Percentiles rank a stretch among this genome's conserved stretches.
Conservation (phyloP, 2,888 invertebrate species). For the Palloptera scutellata region DNA sequence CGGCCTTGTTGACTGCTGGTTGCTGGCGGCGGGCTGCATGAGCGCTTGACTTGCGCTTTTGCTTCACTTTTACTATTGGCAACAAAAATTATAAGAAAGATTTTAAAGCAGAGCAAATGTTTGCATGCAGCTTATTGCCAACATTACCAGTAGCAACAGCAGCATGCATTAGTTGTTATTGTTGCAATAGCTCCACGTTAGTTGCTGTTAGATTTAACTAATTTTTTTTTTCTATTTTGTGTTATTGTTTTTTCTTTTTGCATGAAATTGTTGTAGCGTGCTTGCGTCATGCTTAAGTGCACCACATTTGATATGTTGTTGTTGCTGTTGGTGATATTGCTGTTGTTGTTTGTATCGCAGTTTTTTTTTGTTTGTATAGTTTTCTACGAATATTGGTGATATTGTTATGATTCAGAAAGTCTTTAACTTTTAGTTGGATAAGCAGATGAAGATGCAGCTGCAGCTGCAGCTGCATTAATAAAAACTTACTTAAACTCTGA, state of each 20-base stretch:
- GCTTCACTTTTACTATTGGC: too few species aligned
- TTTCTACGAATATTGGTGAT: neutral
- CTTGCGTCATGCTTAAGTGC: slow-evolving; percentile 56
- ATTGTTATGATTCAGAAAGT: too few species aligned
- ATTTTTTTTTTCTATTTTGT: slow-evolving; percentile 7
- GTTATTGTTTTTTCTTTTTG: too few species aligned
- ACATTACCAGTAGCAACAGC: neutral
- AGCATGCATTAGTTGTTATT: slow-evolving; percentile 12
- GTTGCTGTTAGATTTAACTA: slow-evolving; percentile 37
- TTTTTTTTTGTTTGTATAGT: neutral
- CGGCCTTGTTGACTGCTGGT: too few species aligned
- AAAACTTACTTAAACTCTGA: too few species aligned
- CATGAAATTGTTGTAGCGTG: slow-evolving; percentile 16
- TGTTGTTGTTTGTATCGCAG: neutral
- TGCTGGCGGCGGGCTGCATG: too few species aligned
- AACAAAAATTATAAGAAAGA: too few species aligned
- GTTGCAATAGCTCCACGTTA: slow-evolving; percentile 35
- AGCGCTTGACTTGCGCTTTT: too few species aligned
- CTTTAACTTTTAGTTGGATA: too few species aligned
- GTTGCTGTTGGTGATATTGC: neutral
- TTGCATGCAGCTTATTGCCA: neutral
- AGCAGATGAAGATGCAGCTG: too few species aligned
- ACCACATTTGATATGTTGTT: slow-evolving; percentile 39
- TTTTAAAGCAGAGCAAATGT: too few species aligned
- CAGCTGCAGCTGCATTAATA: too few species aligned